A percentile compares a stretch with the other conserved stretches of the same genome.
phyloP scores from a whole-genome alignment of 2,113 vertebrate species.

The Raja brachyura region DNA sequence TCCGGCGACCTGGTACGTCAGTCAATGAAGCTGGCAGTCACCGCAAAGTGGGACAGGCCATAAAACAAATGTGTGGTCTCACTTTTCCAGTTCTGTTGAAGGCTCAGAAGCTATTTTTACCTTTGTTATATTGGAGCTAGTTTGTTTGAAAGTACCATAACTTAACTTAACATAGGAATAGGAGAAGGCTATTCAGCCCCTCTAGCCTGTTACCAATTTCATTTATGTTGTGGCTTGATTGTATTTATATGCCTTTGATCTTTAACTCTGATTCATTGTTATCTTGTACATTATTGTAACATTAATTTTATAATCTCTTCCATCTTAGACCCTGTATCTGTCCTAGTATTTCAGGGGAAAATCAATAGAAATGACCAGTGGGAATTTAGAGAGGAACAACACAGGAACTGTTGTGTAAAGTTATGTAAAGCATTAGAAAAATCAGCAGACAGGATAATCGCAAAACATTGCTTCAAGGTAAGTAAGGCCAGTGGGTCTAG shows the following conservation, averaged over 20 bases:
- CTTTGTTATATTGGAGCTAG: no score
- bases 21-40: no score
- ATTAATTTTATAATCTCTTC: not conserved
- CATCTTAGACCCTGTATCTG: not conserved
- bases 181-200: not conserved
- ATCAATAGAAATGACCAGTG: not conserved
- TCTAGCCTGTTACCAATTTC: not conserved
- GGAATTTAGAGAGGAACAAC: not conserved
- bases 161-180: not conserved
- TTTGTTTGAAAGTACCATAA: not conserved
- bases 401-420: not conserved
- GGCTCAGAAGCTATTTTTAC: no score
- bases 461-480: not conserved
- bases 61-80: no score
- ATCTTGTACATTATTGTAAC: not conserved
- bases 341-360: not conserved
- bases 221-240: not conserved
- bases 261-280: not conserved
- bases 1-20: no score
- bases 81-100: no score
- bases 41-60: no score
- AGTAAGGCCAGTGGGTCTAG: no score
- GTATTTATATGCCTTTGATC: not conserved
- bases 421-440: not conserved
- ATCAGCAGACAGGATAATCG: not conserved